A percentile compares a stretch with the other conserved stretches of the same genome.
Conservation (phyloP, 2,113 vertebrate species). For the Mobula birostris region DNA sequence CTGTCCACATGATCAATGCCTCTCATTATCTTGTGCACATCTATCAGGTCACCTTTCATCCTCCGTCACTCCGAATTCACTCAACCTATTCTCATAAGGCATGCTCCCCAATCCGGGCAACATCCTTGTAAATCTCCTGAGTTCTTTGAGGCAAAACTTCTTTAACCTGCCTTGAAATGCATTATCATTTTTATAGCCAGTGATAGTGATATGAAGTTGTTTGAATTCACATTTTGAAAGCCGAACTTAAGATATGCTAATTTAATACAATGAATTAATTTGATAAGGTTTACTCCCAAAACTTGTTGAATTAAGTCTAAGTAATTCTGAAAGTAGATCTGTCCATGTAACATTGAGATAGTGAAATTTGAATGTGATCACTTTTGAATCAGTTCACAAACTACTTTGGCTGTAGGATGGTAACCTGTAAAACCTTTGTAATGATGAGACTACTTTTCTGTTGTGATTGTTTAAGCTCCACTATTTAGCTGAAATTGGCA, state of each 20-base stretch:
- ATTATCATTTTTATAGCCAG: too few relatives aligned
- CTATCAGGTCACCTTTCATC: too few relatives aligned
- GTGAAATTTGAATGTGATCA: background rate
- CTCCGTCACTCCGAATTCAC: too few relatives aligned
- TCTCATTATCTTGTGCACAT: too few relatives aligned
- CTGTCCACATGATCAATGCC: too few relatives aligned
- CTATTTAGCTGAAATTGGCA: too few relatives aligned
- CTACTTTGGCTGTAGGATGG: too few relatives aligned
- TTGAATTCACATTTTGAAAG: background rate
- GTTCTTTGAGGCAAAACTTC: background rate
- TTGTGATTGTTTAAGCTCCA: background rate
- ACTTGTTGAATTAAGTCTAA: background rate
- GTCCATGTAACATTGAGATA: background rate
- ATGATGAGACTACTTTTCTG: background rate
- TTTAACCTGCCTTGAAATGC: background rate
- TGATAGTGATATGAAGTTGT: background rate
- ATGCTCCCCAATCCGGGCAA: too few relatives aligned
- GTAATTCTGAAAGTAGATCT: background rate
- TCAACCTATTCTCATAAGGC: too few relatives aligned
- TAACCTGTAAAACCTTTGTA: background rate
- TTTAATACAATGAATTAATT: background rate
- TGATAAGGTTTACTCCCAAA: background rate
- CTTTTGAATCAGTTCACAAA: background rate
- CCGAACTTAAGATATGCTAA: background rate
- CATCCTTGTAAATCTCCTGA: too few relatives aligned